Conservation (phyloP, 2,888 invertebrate genomes). For the Glaucopsyche alexis region DNA sequence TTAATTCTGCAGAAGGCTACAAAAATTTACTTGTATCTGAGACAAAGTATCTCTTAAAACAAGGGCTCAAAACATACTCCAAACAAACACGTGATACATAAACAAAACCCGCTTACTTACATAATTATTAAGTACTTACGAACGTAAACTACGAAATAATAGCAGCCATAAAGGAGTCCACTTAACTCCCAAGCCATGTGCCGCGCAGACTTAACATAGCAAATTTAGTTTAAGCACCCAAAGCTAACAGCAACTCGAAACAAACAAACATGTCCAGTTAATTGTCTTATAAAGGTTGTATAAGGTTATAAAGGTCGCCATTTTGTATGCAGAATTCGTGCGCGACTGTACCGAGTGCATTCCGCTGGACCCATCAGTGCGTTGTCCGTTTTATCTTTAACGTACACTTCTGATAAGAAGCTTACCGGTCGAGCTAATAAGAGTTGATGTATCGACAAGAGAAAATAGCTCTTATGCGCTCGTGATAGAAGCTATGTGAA, state of each 20-base stretch:
- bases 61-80: background rate
- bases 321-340: conserved; percentile 40
- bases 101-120: conserved; percentile 8
- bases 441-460: conserved; percentile 57
- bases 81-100: background rate
- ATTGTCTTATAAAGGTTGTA: conserved; percentile 27
- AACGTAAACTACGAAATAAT: conserved; percentile 4
- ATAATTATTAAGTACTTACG: conserved; percentile 6
- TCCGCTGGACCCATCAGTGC: conserved; percentile 56
- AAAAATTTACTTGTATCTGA: too few relatives aligned
- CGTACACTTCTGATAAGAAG: conserved; percentile 76
- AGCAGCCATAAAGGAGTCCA: background rate
- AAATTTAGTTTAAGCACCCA: conserved; percentile 28
- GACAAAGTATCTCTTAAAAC: background rate
- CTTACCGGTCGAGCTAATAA: conserved; percentile 71
- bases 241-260: conserved; percentile 31
- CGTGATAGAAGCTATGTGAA: conserved; percentile 48
- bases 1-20: too few relatives aligned
- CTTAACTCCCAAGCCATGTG: conserved; percentile 20
- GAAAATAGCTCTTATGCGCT: conserved; percentile 56
- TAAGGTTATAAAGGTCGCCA: background rate
- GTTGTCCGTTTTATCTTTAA: conserved; percentile 71
- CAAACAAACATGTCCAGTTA: conserved; percentile 31
- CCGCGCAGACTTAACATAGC: conserved; percentile 29
- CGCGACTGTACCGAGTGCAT: conserved; percentile 62